Evolutionary conservation across 1,140 invertebrate species (phyloP).

Genomic region (Zaprionus kolodkinae): DNA sequence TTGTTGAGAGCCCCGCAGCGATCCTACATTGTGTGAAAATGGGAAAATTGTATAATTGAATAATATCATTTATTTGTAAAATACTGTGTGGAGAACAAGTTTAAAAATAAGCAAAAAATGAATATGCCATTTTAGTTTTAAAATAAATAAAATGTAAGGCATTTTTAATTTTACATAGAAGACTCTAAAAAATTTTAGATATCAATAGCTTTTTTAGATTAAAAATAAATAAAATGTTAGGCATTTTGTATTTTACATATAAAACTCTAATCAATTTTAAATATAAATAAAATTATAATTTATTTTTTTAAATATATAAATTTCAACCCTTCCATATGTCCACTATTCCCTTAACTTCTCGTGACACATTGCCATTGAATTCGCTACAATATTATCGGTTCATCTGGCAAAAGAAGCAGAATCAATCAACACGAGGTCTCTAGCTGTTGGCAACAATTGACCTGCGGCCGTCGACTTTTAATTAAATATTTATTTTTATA

Average conservation of each 20-base stretch:
- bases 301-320: not conserved
- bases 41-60: no score
- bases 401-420: not conserved
- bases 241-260: no score
- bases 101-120: no score
- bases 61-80: no score
- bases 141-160: no score
- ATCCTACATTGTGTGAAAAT: not conserved
- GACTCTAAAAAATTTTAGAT: not conserved
- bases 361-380: not conserved
- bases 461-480: constrained; percentile 58
- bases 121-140: no score
- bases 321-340: not conserved
- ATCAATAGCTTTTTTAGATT: no score
- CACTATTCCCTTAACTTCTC: not conserved
- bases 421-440: not conserved
- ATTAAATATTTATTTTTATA: constrained; percentile 81
- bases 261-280: not conserved
- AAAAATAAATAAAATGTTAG: no score
- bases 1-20: not conserved
- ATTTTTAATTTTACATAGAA: no score
- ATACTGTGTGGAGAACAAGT: no score
- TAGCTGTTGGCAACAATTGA: not conserved
- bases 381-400: not conserved
- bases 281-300: no score